Evolutionary conservation across 2,797 vertebrate genomes (phyloP).

Genomic region (Sus cebifrons): DNA sequence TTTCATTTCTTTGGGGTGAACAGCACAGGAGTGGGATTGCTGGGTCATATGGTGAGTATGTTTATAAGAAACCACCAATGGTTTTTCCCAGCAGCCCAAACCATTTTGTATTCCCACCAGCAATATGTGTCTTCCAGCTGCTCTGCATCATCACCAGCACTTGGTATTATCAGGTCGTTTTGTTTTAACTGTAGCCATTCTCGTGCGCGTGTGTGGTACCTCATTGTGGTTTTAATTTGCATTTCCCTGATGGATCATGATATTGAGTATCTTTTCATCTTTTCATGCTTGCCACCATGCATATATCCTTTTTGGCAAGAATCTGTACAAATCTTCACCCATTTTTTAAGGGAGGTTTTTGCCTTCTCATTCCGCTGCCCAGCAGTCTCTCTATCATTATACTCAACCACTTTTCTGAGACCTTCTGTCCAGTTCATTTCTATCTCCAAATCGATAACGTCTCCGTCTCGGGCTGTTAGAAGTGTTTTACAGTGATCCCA

Average conservation of each 20-base stretch:
- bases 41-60: background rate
- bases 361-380: background rate
- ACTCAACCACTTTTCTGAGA: background rate
- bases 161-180: background rate
- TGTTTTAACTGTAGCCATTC: background rate
- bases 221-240: background rate
- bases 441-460: conserved; percentile 46
- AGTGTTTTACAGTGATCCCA: background rate
- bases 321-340: background rate
- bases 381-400: background rate
- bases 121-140: background rate
- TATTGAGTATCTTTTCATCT: background rate
- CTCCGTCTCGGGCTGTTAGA: background rate
- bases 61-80: background rate
- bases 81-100: background rate
- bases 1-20: background rate
- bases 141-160: background rate
- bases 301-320: background rate
- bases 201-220: too few species aligned
- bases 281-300: background rate
- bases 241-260: background rate
- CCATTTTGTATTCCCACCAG: too few species aligned
- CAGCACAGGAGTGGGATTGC: background rate
- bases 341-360: background rate
- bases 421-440: conserved; percentile 51